Conservation (phyloP, 2,113 vertebrate species). For the Heterotis niloticus region DNA sequence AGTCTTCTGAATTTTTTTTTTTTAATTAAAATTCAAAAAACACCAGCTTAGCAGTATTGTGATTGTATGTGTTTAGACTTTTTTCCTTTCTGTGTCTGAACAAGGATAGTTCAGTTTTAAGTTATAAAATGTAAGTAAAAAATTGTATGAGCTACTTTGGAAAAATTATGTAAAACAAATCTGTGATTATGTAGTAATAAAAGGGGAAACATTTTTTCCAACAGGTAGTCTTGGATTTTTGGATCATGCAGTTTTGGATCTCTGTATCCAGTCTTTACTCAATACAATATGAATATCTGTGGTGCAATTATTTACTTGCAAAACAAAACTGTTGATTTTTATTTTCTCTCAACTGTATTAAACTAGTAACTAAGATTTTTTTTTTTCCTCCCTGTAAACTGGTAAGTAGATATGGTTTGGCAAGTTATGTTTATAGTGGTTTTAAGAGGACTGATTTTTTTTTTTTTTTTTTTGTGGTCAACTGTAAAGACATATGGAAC, state of each 20-base stretch:
- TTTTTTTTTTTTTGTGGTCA: no score
- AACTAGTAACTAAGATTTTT: no score
- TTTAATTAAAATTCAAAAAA: slow-evolving; percentile 15
- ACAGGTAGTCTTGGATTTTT: not conserved
- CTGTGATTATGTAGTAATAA: slow-evolving; percentile 18
- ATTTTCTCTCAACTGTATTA: no score
- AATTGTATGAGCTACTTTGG: not conserved
- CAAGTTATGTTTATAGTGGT: no score
- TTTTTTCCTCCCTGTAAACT: no score
- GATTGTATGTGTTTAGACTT: not conserved
- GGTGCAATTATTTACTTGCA: no score
- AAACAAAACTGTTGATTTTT: no score
- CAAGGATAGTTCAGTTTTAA: slow-evolving; percentile 2
- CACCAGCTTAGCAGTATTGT: slow-evolving; percentile 7
- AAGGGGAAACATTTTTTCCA: slow-evolving; percentile 19
- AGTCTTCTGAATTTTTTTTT: not conserved
- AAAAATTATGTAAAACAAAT: slow-evolving; percentile 18
- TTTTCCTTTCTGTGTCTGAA: not conserved
- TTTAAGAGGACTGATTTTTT: no score
- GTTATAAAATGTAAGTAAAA: slow-evolving; percentile 17
- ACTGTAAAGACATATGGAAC: no score
- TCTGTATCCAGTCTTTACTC: not conserved
- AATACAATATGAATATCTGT: no score
- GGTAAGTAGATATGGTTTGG: no score
- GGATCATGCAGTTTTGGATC: not conserved